Conservation (phyloP, 2,113 vertebrate species). For the Ariopsis seemanni region DNA sequence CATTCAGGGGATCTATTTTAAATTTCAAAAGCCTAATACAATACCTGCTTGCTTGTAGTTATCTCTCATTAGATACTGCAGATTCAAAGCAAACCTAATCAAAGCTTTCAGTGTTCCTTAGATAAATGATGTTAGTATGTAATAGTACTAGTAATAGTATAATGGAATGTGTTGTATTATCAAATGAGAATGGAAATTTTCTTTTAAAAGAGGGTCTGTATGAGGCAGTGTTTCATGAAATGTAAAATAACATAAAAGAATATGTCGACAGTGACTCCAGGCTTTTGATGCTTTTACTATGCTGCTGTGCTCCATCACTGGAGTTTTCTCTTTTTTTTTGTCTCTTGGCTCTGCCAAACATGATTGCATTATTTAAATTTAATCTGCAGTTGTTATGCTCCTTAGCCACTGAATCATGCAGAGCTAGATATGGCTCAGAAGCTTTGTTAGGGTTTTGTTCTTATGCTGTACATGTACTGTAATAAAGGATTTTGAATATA, state of each 20-base stretch:
- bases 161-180: constrained; percentile 35
- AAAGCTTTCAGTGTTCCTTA: constrained; percentile 12
- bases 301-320: constrained; percentile 21
- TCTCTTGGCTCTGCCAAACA: neutral
- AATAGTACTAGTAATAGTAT: neutral
- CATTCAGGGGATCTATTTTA: constrained; percentile 31
- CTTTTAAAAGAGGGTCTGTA: neutral
- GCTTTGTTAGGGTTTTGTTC: neutral
- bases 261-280: constrained; percentile 38
- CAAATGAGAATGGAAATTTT: neutral
- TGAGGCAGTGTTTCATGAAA: constrained; percentile 39
- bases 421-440: neutral
- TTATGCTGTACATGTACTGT: neutral
- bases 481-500: neutral
- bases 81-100: neutral
- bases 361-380: constrained; percentile 14
- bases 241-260: constrained; percentile 28
- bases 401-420: neutral
- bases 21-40: neutral
- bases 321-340: constrained; percentile 16
- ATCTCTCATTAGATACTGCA: neutral
- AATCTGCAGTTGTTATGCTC: neutral
- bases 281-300: constrained; percentile 39
- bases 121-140: neutral
- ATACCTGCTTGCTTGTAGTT: neutral